A percentile compares a stretch with the other conserved stretches of the same genome.
These are phyloP conservation scores for Drosophila pandora DNA, from an alignment of 1,140 invertebrate species.

Conservation along the genomic window DNA sequence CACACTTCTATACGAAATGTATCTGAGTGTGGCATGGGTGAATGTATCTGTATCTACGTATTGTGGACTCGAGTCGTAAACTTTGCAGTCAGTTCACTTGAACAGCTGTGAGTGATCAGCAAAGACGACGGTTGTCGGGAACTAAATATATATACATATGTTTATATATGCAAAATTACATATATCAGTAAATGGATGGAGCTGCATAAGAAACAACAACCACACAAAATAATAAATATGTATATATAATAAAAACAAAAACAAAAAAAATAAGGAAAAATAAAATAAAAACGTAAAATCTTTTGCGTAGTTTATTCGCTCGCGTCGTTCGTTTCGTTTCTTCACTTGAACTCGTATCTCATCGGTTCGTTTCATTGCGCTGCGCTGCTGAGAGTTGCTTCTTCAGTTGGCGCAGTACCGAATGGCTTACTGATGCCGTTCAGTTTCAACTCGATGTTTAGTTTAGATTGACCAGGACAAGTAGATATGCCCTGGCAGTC, in stretches of 20 bases:
- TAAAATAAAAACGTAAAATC: slow-evolving; percentile 63
- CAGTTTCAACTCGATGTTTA: slow-evolving; percentile 51
- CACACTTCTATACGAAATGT: slow-evolving; percentile 42
- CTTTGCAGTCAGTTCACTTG: slow-evolving; percentile 71
- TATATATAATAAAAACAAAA: not conserved
- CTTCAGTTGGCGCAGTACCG: slow-evolving; percentile 28
- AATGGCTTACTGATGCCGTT: slow-evolving; percentile 22
- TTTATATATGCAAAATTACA: slow-evolving; percentile 32
- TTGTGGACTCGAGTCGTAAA: slow-evolving; percentile 62
- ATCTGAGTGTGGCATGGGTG: slow-evolving; percentile 28
- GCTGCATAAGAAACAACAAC: slow-evolving; percentile 38
- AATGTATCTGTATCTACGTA: slow-evolving; percentile 39
- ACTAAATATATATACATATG: slow-evolving; percentile 28
- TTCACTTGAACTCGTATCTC: slow-evolving; percentile 58
- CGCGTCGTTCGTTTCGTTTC: slow-evolving; percentile 58
- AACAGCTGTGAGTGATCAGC: slow-evolving; percentile 76
- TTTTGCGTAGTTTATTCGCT: slow-evolving; percentile 75
- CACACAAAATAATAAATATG: slow-evolving; percentile 41
- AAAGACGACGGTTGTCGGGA: slow-evolving; percentile 65
- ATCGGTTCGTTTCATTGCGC: slow-evolving; percentile 63
- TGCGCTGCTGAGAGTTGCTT: slow-evolving; percentile 37
- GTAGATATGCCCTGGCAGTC: slow-evolving; percentile 65
- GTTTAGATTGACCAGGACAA: slow-evolving; percentile 66
- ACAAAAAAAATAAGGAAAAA: slow-evolving; percentile 3
- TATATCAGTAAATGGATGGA: slow-evolving; percentile 27